phyloP scores from a whole-genome alignment of 2,113 vertebrate species.

The Thunnus thynnus region DNA sequence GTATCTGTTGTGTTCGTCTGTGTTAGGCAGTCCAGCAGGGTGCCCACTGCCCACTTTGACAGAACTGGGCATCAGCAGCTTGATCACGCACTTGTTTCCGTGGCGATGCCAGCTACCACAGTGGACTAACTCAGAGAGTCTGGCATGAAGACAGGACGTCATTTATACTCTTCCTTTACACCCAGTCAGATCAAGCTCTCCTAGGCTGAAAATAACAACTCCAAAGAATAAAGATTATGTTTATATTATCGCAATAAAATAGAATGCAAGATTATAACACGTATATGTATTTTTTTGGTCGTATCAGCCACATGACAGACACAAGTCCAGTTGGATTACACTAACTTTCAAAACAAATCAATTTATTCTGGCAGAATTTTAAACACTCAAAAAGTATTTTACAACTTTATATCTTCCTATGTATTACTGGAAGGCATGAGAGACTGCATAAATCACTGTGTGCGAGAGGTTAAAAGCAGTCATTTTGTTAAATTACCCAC shows the following conservation, averaged over 20 bases:
- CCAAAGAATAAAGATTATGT: not conserved
- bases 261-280: too few species aligned
- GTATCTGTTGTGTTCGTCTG: constrained; percentile 22
- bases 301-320: not conserved
- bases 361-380: not conserved
- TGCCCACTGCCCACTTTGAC: constrained; percentile 56
- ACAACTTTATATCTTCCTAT: not conserved
- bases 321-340: not conserved
- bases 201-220: constrained; percentile 31
- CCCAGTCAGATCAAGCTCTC: constrained; percentile 23
- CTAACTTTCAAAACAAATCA: not conserved
- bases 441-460: not conserved
- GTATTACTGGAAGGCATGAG: not conserved
- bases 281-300: not conserved
- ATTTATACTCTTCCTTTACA: constrained; percentile 49
- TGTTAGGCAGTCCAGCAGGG: constrained; percentile 42
- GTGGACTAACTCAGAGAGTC: constrained; percentile 56
- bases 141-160: constrained; percentile 62
- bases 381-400: not conserved
- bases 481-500: too few species aligned
- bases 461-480: not conserved
- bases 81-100: constrained; percentile 74
- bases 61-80: constrained; percentile 74
- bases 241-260: too few species aligned
- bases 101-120: constrained; percentile 68